Evolutionary conservation across 2,888 invertebrate species (phyloP).

Genomic region (Xiphydria camelus): DNA sequence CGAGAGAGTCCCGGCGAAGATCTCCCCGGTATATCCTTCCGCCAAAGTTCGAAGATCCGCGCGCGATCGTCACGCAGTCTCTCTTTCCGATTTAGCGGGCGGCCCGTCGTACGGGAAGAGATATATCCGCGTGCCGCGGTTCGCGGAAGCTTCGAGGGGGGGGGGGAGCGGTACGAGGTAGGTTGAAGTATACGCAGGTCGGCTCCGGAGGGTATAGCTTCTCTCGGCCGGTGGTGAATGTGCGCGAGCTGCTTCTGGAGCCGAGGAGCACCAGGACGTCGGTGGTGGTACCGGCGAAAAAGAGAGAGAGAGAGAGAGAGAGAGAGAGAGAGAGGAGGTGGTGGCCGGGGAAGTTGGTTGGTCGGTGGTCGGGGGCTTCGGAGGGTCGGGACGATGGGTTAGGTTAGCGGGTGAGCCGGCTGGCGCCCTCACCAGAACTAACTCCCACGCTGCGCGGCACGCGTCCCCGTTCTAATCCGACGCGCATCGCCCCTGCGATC

Average conservation of each 20-base stretch:
- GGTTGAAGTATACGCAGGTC: too few relatives aligned
- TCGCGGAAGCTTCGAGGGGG: background rate
- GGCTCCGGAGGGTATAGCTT: too few relatives aligned
- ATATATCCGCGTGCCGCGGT: too few relatives aligned
- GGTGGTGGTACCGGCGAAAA: conserved; percentile 11
- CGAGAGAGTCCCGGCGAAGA: too few relatives aligned
- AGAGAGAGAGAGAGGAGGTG: conserved; percentile 6
- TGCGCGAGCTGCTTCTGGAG: background rate
- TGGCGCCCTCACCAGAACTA: conserved; percentile 57
- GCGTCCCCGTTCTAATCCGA: conserved; percentile 36
- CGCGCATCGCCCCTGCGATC: conserved; percentile 40
- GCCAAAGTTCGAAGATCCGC: too few relatives aligned
- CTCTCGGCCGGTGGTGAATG: too few relatives aligned
- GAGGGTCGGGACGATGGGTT: conserved; percentile 29
- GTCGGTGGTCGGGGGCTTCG: conserved; percentile 7
- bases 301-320: conserved; percentile 4
- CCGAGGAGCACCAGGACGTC: background rate
- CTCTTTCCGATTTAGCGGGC: too few relatives aligned
- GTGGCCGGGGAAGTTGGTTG: conserved; percentile 13
- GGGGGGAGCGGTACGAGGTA: conserved; percentile 1
- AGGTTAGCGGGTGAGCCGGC: conserved; percentile 52
- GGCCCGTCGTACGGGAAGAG: too few relatives aligned
- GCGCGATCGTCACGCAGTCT: too few relatives aligned
- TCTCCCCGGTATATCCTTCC: too few relatives aligned
- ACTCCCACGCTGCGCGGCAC: conserved; percentile 55